These are phyloP conservation scores for Acridotheres tristis DNA, from an alignment of 2,797 vertebrate species.

Conservation along the genomic window DNA sequence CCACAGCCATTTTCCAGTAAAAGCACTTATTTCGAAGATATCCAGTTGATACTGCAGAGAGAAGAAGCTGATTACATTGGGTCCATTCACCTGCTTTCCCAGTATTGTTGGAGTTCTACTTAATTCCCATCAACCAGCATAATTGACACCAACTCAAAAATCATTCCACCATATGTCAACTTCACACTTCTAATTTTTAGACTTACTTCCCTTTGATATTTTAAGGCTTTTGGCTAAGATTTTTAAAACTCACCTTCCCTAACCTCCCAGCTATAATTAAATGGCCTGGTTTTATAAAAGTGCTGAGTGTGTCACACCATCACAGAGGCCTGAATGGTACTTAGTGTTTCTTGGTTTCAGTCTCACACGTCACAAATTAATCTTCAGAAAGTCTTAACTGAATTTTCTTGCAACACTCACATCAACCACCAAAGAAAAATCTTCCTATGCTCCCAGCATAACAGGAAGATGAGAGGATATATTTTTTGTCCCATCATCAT, in stretches of 20 bases:
- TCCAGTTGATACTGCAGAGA: neutral
- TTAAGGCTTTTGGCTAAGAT: neutral
- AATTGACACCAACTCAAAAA: neutral
- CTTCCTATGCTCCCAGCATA: neutral
- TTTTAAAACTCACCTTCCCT: neutral
- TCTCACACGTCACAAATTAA: neutral
- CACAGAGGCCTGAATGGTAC: neutral
- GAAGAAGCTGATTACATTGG: neutral
- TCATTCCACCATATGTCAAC: neutral
- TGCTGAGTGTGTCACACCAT: neutral
- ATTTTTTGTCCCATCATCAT: neutral
- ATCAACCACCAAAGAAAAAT: neutral
- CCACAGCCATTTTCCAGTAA: neutral
- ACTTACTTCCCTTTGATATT: neutral
- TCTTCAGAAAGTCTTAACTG: neutral
- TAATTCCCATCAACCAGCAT: neutral
- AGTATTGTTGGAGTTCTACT: neutral
- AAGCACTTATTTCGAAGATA: neutral
- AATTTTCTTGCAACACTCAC: neutral
- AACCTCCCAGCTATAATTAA: slow-evolving; percentile 41
- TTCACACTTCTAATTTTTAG: slow-evolving; percentile 20
- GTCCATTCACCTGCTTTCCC: neutral
- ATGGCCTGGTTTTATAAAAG: neutral
- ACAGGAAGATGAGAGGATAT: neutral
- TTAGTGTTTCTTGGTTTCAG: neutral